phyloP scores from a whole-genome alignment of 2,797 vertebrate genomes.

The Rhinophrynus dorsalis region DNA sequence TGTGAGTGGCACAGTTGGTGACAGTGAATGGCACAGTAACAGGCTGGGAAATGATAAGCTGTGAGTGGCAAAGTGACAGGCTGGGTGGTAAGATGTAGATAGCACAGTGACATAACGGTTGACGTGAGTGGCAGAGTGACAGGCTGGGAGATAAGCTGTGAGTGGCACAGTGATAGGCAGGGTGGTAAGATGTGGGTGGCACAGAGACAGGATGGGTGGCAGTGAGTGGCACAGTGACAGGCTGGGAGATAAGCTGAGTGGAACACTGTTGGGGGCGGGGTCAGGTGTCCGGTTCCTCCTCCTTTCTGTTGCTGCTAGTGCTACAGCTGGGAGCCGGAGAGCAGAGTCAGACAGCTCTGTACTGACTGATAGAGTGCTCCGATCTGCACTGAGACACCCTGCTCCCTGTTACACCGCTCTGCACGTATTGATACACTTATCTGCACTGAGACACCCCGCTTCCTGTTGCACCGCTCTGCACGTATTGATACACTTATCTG shows the following conservation, averaged over 20 bases:
- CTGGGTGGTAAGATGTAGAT: not conserved
- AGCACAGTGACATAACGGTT: not conserved
- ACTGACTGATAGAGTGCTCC: not conserved
- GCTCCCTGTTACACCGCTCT: too few species aligned
- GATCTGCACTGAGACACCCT: too few species aligned
- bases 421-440: too few species aligned
- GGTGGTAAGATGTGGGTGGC: not conserved
- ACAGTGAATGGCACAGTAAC: too few species aligned
- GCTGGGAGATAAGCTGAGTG: not conserved
- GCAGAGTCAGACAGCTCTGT: not conserved
- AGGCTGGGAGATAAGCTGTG: not conserved
- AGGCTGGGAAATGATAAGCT: not conserved
- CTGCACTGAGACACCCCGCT: too few species aligned
- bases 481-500: not conserved
- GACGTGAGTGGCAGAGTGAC: not conserved
- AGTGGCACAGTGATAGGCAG: not conserved
- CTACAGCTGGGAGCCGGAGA: conserved; percentile 15
- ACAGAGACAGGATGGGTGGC: not conserved
- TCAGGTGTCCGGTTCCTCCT: not conserved
- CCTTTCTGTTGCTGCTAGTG: conserved; percentile 2
- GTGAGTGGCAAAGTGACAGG: not conserved
- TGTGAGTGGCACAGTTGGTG: not conserved
- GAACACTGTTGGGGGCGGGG: not conserved
- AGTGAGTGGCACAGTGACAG: not conserved
- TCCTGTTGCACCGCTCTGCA: not conserved